Percentiles rank a stretch among this genome's conserved stretches.
Conservation (phyloP, 2,888 invertebrate species). For the Chymomyza caudatula region DNA sequence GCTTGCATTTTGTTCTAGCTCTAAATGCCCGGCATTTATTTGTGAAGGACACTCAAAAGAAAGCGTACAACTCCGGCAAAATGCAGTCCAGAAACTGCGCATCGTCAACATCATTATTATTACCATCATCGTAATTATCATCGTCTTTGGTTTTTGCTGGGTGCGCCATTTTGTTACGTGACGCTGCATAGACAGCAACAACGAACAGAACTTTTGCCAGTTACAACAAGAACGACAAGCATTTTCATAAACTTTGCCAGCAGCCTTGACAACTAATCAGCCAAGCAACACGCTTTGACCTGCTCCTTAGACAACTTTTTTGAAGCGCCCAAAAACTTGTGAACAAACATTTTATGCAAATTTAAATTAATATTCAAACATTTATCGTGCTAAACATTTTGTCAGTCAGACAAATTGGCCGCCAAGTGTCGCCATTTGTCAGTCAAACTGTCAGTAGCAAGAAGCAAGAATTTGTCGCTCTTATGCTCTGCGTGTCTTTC, state of each 20-base stretch:
- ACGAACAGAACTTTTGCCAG: slow-evolving; percentile 34
- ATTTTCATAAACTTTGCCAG: neutral
- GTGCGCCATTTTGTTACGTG: slow-evolving; percentile 35
- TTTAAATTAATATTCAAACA: neutral
- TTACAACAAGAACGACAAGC: slow-evolving; percentile 13
- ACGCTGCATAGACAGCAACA: slow-evolving; percentile 29
- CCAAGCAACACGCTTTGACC: neutral
- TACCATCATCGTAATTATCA: neutral
- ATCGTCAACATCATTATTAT: neutral
- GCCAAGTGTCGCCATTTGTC: slow-evolving; percentile 5
- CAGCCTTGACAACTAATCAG: slow-evolving; percentile 29
- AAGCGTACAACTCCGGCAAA: slow-evolving; percentile 7
- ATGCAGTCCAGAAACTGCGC: neutral
- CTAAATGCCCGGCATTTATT: slow-evolving; percentile 70
- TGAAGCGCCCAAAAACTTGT: neutral
- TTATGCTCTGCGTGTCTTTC: neutral
- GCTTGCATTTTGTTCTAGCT: slow-evolving; percentile 1
- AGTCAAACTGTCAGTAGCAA: neutral
- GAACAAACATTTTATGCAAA: neutral
- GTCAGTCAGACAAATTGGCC: neutral
- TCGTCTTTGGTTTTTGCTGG: neutral
- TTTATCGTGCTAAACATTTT: neutral
- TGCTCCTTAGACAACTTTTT: neutral
- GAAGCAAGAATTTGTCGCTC: neutral
- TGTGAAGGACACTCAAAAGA: slow-evolving; percentile 61